phyloP scores from a whole-genome alignment of 2,797 vertebrate species.

The Scomberomorus guttatus region DNA sequence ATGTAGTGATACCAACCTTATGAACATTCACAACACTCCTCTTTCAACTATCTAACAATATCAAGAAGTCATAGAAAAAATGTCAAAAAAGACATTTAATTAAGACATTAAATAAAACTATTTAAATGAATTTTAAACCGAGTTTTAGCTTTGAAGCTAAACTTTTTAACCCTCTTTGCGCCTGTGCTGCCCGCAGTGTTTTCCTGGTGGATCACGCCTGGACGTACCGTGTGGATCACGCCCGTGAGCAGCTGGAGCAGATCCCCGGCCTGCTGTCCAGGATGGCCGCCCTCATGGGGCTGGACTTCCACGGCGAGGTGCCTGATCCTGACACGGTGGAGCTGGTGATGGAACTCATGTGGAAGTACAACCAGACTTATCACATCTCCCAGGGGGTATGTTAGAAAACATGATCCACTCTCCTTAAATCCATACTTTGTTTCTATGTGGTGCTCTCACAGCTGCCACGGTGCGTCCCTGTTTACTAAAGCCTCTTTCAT shows the following conservation, averaged over 20 bases:
- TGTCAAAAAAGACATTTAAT: no score
- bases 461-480: no score
- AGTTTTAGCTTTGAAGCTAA: background rate
- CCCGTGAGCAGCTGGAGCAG: slow-evolving; percentile 89
- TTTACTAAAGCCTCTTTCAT: background rate
- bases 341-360: slow-evolving; percentile 91
- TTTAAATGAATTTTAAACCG: no score
- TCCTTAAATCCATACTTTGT: no score
- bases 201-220: slow-evolving; percentile 96
- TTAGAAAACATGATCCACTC: background rate
- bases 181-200: slow-evolving; percentile 79
- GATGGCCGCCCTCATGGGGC: slow-evolving; percentile 92
- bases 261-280: slow-evolving; percentile 91
- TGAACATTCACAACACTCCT: no score
- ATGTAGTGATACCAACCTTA: no score
- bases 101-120: no score
- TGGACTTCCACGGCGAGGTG: slow-evolving; percentile 90
- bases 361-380: slow-evolving; percentile 97
- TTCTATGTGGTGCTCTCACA: no score
- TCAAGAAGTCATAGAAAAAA: no score
- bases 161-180: background rate
- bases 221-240: slow-evolving; percentile 88
- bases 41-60: no score
- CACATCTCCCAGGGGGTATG: slow-evolving; percentile 92
- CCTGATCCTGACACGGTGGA: slow-evolving; percentile 85